Conservation (phyloP, 2,113 vertebrate genomes). For the Triplophysa dalaica region DNA sequence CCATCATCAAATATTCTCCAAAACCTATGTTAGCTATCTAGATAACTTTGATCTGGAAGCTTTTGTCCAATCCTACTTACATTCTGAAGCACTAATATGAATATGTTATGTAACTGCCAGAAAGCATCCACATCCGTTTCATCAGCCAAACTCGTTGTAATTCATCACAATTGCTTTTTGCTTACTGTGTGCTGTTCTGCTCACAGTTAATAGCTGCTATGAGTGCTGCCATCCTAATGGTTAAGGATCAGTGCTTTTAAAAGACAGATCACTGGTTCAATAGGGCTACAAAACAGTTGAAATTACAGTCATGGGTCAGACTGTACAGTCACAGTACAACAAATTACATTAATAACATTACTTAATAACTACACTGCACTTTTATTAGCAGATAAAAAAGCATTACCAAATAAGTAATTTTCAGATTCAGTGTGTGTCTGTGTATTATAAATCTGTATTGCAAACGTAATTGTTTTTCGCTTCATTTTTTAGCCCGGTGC, state of each 20-base stretch:
- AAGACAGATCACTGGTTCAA: constrained; percentile 6
- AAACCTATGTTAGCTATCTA: too few species aligned
- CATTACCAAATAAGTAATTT: too few species aligned
- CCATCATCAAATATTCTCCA: too few species aligned
- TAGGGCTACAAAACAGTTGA: constrained; percentile 21
- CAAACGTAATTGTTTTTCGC: not conserved
- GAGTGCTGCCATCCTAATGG: not conserved
- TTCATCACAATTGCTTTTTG: constrained; percentile 6
- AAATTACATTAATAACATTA: constrained; percentile 20
- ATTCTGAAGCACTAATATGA: not conserved
- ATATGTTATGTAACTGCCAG: not conserved
- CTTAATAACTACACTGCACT: not conserved
- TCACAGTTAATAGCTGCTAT: constrained; percentile 1
- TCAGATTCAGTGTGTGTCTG: not conserved
- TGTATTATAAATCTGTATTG: not conserved
- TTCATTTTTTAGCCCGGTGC: not conserved
- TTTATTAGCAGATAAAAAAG: too few species aligned
- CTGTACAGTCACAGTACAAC: constrained; percentile 18
- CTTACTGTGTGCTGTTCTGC: not conserved
- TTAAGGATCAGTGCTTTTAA: constrained; percentile 25
- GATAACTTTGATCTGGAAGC: too few species aligned
- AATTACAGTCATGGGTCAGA: constrained; percentile 3
- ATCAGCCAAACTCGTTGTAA: not conserved
- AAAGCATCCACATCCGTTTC: not conserved
- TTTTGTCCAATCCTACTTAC: too few species aligned